Percentiles rank a stretch among this genome's conserved stretches.
Evolutionary conservation across 2,113 vertebrate species (phyloP).

Genomic region (Muntiacus muntjak): DNA sequence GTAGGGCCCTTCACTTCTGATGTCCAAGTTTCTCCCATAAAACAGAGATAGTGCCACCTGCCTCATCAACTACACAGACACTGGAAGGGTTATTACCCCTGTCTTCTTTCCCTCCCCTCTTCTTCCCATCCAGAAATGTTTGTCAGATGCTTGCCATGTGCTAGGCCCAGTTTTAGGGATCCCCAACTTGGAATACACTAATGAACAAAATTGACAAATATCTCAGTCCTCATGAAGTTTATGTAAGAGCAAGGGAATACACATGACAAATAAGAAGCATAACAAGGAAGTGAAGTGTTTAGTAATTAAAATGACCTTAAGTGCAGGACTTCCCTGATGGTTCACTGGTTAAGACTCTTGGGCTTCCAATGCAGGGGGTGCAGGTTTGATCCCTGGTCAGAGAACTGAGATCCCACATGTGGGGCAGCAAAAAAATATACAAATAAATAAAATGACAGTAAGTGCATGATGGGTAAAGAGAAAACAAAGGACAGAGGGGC

Average conservation of each 20-base stretch:
- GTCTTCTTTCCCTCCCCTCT: too few species aligned
- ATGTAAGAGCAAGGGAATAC: not conserved
- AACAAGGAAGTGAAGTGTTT: not conserved
- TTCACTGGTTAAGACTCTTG: not conserved
- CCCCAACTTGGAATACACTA: not conserved
- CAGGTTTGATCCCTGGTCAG: not conserved
- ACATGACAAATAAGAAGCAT: not conserved
- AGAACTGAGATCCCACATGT: not conserved
- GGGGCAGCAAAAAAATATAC: not conserved
- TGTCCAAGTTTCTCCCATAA: not conserved
- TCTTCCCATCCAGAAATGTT: too few species aligned
- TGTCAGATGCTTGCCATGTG: not conserved
- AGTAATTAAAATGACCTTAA: not conserved
- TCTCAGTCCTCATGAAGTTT: not conserved
- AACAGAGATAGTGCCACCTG: not conserved
- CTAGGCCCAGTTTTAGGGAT: not conserved
- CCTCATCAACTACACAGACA: fast-evolving
- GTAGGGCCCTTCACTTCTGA: not conserved
- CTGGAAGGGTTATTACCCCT: not conserved
- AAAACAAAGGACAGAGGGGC: not conserved
- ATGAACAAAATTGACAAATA: not conserved
- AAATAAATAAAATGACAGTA: not conserved
- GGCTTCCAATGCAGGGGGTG: not conserved
- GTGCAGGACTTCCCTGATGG: not conserved
- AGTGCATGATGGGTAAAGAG: not conserved